A percentile compares a stretch with the other conserved stretches of the same genome.
Conservation (phyloP, 2,113 vertebrate genomes). For the Laticauda colubrina region DNA sequence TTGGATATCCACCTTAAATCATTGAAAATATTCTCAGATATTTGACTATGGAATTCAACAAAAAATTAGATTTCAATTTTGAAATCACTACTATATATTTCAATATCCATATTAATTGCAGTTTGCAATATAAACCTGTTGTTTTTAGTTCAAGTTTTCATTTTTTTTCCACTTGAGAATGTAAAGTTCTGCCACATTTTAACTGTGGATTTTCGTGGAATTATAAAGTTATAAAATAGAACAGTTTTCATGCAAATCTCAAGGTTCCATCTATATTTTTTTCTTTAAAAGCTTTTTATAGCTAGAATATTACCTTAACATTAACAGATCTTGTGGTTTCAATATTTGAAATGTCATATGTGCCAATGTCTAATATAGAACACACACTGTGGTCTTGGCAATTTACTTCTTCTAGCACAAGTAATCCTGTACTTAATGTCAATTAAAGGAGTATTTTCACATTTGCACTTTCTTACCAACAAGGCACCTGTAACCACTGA, state of each 20-base stretch:
- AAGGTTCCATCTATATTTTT: background rate
- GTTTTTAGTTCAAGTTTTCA: background rate
- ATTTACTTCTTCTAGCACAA: background rate
- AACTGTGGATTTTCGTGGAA: background rate
- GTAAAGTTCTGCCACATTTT: background rate
- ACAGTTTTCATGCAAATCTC: background rate
- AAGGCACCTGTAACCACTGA: background rate
- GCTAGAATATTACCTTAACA: background rate
- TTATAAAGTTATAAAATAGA: background rate
- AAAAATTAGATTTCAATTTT: background rate
- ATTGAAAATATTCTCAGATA: background rate
- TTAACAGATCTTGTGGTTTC: background rate
- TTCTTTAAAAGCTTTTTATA: background rate
- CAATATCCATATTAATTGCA: background rate
- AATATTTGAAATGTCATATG: background rate
- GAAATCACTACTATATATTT: background rate
- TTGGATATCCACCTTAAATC: background rate
- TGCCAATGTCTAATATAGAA: background rate
- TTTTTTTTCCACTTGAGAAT: background rate
- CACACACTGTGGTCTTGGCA: background rate
- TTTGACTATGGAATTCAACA: background rate
- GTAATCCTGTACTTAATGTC: background rate
- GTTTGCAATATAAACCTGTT: background rate
- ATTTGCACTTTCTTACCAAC: background rate
- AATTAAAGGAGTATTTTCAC: background rate